Evolutionary conservation across 2,888 invertebrate genomes (phyloP).

Genomic region (Lymantria dispar): DNA sequence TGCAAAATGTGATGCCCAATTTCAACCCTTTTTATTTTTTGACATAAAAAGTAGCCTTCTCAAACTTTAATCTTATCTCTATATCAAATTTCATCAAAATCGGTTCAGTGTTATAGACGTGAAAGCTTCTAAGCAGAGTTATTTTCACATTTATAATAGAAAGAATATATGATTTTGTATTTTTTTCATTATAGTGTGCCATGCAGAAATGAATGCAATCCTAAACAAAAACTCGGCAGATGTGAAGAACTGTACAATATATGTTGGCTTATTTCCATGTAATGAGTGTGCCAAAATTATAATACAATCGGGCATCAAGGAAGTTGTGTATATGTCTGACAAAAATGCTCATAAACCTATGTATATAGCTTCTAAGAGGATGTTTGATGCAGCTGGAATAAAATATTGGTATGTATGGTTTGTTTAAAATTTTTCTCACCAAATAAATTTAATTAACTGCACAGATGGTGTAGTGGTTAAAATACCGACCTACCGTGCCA

Average conservation of each 20-base stretch:
- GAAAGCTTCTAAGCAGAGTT: background rate
- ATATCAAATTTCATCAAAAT: too few relatives aligned
- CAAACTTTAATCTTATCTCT: background rate
- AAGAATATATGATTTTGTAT: slow-evolving; percentile 22
- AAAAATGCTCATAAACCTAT: slow-evolving; percentile 87
- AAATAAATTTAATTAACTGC: too few relatives aligned
- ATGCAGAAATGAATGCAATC: slow-evolving; percentile 99
- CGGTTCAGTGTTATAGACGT: too few relatives aligned
- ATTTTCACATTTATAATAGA: too few relatives aligned
- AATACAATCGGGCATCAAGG: slow-evolving; percentile 94
- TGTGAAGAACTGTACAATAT: slow-evolving; percentile 91
- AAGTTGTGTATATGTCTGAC: slow-evolving; percentile 91
- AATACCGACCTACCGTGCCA: too few relatives aligned
- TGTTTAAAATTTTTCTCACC: background rate
- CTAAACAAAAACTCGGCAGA: slow-evolving; percentile 92
- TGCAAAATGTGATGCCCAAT: too few relatives aligned
- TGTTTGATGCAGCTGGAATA: slow-evolving; percentile 91
- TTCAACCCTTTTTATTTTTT: too few relatives aligned
- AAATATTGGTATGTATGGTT: slow-evolving; percentile 80
- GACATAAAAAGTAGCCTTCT: too few relatives aligned
- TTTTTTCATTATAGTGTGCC: slow-evolving; percentile 88
- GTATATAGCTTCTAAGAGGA: slow-evolving; percentile 89
- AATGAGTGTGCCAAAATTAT: slow-evolving; percentile 99
- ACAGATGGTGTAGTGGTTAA: too few relatives aligned
- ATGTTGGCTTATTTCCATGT: slow-evolving; percentile 96